Conservation (phyloP, 1,140 invertebrate species). For the Heliconius hewitsoni region DNA sequence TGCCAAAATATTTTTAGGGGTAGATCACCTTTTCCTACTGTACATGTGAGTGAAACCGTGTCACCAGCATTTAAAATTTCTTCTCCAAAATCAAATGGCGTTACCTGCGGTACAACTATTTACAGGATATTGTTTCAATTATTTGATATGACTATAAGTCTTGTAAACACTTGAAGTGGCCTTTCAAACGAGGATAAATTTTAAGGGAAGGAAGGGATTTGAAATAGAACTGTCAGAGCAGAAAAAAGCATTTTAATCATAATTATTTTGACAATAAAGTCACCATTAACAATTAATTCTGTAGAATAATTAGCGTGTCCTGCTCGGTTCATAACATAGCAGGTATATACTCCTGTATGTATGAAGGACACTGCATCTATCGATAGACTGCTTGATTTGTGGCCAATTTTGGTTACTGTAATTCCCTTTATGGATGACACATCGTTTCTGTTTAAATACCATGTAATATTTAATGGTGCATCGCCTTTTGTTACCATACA, state of each 20-base stretch:
- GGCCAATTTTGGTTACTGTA: constrained; percentile 81
- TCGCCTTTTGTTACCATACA: constrained; percentile 89
- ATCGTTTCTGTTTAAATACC: constrained; percentile 83
- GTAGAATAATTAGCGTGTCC: constrained; percentile 84
- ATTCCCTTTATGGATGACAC: constrained; percentile 75
- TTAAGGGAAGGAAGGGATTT: not conserved
- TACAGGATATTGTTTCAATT: constrained; percentile 17
- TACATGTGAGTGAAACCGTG: constrained; percentile 87
- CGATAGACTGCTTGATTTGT: constrained; percentile 85
- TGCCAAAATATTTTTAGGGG: constrained; percentile 86
- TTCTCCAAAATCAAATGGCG: constrained; percentile 86
- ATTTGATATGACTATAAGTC: not conserved
- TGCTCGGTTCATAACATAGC: constrained; percentile 85
- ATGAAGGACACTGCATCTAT: constrained; percentile 86
- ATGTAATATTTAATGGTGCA: constrained; percentile 87
- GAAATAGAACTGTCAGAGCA: not conserved
- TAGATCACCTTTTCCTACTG: constrained; percentile 86
- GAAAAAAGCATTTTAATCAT: no score
- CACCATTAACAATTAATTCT: constrained; percentile 85
- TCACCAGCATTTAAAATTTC: constrained; percentile 87
- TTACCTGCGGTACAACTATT: constrained; percentile 85
- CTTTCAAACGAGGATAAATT: not conserved
- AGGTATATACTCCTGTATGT: constrained; percentile 89
- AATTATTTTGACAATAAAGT: constrained; percentile 9
- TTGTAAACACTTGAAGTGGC: not conserved